These are phyloP conservation scores for Drosophila leonis DNA, from an alignment of 2,888 invertebrate species.

Conservation along the genomic window DNA sequence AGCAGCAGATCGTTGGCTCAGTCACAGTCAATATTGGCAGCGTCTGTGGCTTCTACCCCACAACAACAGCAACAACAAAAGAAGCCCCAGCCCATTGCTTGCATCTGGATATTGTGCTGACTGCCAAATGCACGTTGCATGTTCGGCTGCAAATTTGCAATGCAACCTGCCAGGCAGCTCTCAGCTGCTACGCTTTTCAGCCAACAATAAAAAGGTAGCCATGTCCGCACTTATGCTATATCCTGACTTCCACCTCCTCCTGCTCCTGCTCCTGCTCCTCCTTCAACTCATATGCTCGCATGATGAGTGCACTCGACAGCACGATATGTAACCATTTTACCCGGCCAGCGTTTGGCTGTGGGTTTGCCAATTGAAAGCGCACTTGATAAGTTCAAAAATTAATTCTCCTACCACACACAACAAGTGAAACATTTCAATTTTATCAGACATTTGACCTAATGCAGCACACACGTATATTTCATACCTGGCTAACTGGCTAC, in stretches of 20 bases:
- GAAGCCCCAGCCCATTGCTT: conserved; percentile 23
- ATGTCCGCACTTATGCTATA: conserved; percentile 33
- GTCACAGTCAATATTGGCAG: conserved; percentile 80
- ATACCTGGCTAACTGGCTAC: not conserved
- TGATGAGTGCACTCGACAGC: conserved; percentile 79
- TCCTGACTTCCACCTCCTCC: conserved; percentile 20
- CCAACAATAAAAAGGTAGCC: conserved; percentile 70
- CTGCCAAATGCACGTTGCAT: conserved; percentile 81
- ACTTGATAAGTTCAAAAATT: conserved; percentile 61
- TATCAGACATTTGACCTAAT: conserved; percentile 62
- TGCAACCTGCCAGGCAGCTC: conserved; percentile 65
- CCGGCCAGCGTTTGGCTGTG: conserved; percentile 4
- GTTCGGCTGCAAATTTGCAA: conserved; percentile 76
- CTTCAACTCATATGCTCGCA: conserved; percentile 48
- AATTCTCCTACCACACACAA: conserved; percentile 42
- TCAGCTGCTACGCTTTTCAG: conserved; percentile 32
- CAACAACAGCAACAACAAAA: not conserved
- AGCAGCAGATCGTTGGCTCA: conserved; percentile 56
- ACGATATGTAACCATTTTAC: conserved; percentile 58
- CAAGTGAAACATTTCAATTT: conserved; percentile 53
- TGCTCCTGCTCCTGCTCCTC: not conserved
- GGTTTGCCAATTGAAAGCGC: conserved; percentile 46
- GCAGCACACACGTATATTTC: conserved; percentile 22
- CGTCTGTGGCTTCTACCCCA: conserved; percentile 66
- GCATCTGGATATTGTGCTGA: conserved; percentile 69